Evolutionary conservation across 2,797 vertebrate genomes (phyloP).

Genomic region (Falco biarmicus): DNA sequence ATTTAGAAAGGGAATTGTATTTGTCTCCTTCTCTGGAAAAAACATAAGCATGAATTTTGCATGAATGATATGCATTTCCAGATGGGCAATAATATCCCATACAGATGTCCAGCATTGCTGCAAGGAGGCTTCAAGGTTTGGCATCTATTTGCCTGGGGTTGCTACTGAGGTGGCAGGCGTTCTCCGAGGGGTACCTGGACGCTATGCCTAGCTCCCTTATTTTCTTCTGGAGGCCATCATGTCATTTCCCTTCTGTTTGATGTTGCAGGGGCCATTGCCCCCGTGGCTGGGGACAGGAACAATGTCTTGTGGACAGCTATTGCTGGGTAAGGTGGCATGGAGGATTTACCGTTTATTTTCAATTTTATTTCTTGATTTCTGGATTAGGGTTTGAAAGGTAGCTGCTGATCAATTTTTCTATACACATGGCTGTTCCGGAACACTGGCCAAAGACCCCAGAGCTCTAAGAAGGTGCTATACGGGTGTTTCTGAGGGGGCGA

Average conservation of each 20-base stretch:
- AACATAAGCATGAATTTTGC: background rate
- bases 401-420: background rate
- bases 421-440: background rate
- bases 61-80: background rate
- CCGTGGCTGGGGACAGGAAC: background rate
- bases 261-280: background rate
- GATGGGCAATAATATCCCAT: background rate
- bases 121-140: background rate
- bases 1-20: background rate
- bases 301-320: background rate
- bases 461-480: background rate
- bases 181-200: background rate
- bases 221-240: background rate
- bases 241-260: background rate
- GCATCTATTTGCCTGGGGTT: background rate
- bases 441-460: background rate
- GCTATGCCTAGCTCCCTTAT: background rate
- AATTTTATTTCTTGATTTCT: background rate
- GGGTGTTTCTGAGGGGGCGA: background rate
- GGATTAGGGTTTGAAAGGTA: background rate
- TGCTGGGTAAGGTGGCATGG: background rate
- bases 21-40: background rate
- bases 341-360: background rate
- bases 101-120: background rate
- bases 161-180: background rate